These are phyloP conservation scores for Brenthis hecate DNA, from an alignment of 2,888 invertebrate genomes.

Conservation along the genomic window DNA sequence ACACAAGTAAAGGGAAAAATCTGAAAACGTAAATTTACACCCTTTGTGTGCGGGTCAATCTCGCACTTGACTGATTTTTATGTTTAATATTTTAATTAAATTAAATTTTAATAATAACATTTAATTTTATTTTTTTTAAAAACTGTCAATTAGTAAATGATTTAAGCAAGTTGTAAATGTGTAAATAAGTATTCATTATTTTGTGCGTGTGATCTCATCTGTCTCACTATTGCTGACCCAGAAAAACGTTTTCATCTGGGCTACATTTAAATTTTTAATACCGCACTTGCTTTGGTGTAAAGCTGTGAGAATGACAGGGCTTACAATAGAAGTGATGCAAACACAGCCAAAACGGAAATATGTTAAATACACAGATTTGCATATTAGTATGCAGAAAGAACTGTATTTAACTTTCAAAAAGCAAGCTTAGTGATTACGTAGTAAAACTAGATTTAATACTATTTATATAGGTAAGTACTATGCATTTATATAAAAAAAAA, in stretches of 20 bases:
- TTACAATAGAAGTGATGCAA: slow-evolving; percentile 25
- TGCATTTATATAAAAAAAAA: too few relatives aligned
- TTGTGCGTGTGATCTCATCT: slow-evolving; percentile 27
- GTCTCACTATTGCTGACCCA: slow-evolving; percentile 37
- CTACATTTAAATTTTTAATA: slow-evolving; percentile 41
- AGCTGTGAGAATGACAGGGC: slow-evolving; percentile 26
- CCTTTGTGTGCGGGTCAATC: too few relatives aligned
- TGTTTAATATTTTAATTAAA: too few relatives aligned
- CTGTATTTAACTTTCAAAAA: slow-evolving; percentile 1
- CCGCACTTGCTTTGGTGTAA: slow-evolving; percentile 34
- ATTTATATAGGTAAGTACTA: too few relatives aligned
- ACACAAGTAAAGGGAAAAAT: too few relatives aligned
- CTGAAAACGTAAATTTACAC: too few relatives aligned
- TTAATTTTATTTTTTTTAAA: too few relatives aligned
- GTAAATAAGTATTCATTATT: not conserved
- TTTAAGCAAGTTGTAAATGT: not conserved
- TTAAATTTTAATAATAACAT: too few relatives aligned
- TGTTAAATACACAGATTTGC: slow-evolving; percentile 18
- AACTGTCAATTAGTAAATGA: too few relatives aligned
- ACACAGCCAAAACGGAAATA: slow-evolving; percentile 18
- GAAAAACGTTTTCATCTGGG: slow-evolving; percentile 39
- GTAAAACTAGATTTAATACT: too few relatives aligned
- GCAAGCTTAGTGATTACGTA: not conserved
- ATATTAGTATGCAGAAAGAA: not conserved
- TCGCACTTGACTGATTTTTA: too few relatives aligned